Evolutionary conservation across 2,888 invertebrate genomes (phyloP).

Genomic region (Argyra leucocephala): DNA sequence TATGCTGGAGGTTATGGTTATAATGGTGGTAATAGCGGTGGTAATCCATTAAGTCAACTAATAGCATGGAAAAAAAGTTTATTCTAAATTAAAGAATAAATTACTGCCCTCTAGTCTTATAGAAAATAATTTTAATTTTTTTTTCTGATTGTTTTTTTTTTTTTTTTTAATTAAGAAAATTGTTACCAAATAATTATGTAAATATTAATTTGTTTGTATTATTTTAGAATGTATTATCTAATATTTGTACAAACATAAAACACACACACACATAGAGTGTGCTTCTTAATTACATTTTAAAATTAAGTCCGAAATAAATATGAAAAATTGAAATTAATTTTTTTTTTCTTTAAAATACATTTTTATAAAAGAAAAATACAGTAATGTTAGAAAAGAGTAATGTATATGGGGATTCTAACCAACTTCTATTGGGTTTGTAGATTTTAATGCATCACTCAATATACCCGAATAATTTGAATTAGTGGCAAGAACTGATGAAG

Average conservation of each 20-base stretch:
- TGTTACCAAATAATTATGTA: neutral
- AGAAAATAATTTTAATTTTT: neutral
- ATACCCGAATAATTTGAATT: too few species aligned
- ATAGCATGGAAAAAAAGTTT: conserved; percentile 4
- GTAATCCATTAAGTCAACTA: neutral
- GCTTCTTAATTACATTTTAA: neutral
- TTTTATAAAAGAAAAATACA: too few species aligned
- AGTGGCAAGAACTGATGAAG: too few species aligned
- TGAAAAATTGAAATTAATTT: too few species aligned
- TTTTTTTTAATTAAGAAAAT: neutral
- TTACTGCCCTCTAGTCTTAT: conserved; percentile 1
- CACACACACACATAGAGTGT: too few species aligned
- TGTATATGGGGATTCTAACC: too few species aligned
- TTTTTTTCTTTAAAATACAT: too few species aligned
- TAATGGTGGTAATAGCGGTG: neutral
- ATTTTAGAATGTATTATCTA: neutral
- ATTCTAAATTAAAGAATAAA: neutral
- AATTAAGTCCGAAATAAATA: too few species aligned
- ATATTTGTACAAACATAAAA: neutral
- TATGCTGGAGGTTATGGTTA: conserved; percentile 6
- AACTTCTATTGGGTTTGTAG: too few species aligned
- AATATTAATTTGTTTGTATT: neutral
- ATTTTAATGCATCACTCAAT: too few species aligned
- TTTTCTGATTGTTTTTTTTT: too few species aligned
- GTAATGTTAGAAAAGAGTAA: too few species aligned